phyloP scores from a whole-genome alignment of 1,140 invertebrate genomes.

The Bombus difficillimus region DNA sequence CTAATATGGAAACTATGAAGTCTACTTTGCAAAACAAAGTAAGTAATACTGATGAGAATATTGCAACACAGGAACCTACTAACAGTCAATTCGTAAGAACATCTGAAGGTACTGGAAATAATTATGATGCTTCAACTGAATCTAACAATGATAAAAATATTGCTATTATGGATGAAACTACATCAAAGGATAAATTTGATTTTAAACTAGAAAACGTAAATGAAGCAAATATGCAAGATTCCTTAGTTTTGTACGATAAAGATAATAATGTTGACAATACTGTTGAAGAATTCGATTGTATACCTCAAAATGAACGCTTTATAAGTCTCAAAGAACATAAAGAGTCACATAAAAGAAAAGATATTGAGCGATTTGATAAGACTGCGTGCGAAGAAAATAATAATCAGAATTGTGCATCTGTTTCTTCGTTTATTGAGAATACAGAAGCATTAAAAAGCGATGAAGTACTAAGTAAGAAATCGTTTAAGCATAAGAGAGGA shows the following conservation, averaged over 20 bases:
- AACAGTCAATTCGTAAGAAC: not conserved
- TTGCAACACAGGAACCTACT: not conserved
- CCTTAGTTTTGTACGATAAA: not conserved
- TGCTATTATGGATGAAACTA: not conserved
- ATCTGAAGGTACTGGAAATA: not conserved
- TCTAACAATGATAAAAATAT: too few species aligned
- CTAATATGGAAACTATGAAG: not conserved
- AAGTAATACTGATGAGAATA: not conserved
- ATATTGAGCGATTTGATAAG: conserved; percentile 24
- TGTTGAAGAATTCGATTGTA: not conserved
- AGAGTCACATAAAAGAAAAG: not conserved
- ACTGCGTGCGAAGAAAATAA: not conserved
- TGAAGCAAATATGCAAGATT: not conserved
- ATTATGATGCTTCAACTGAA: not conserved
- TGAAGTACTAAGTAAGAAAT: conserved; percentile 24
- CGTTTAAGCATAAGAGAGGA: conserved; percentile 27
- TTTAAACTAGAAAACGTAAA: not conserved
- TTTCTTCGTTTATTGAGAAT: not conserved
- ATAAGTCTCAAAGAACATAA: not conserved
- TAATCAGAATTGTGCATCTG: not conserved
- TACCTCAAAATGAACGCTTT: not conserved
- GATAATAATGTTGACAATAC: not conserved
- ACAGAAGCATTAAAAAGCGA: not conserved
- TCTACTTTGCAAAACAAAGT: not conserved
- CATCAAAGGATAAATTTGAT: not conserved